Conservation (phyloP, 1,140 invertebrate genomes). For the Polyergus mexicanus region DNA sequence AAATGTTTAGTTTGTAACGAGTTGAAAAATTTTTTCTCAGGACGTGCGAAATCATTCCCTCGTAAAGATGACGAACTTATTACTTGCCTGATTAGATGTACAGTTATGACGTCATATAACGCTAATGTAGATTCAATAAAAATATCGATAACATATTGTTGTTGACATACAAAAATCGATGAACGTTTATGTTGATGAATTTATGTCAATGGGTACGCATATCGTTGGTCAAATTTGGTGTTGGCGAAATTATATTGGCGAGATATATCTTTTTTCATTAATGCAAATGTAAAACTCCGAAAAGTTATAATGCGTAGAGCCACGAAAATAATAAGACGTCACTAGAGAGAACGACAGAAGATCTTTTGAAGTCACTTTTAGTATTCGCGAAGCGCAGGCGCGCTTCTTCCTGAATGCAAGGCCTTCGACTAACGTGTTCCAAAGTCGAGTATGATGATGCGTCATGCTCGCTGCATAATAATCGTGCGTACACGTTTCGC, state of each 20-base stretch:
- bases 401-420: constrained; percentile 47
- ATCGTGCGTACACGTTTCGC: constrained; percentile 2
- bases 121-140: neutral
- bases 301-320: neutral
- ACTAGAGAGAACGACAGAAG: neutral
- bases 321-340: neutral
- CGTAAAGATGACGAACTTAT: neutral
- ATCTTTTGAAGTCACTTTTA: constrained; percentile 32
- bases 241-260: neutral
- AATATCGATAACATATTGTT: neutral
- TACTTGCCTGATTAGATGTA: neutral
- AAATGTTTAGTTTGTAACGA: constrained; percentile 28
- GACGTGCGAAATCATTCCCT: neutral
- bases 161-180: neutral
- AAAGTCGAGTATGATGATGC: constrained; percentile 39
- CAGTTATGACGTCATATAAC: neutral
- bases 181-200: neutral
- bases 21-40: neutral
- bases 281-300: neutral
- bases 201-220: neutral
- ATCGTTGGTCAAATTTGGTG: neutral
- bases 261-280: neutral
- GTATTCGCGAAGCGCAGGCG: constrained; percentile 30
- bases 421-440: constrained; percentile 55
- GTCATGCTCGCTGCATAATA: constrained; percentile 26